A percentile compares a stretch with the other conserved stretches of the same genome.
Conservation (phyloP, 2,797 vertebrate genomes). For the Myiotriccus ornatus region DNA sequence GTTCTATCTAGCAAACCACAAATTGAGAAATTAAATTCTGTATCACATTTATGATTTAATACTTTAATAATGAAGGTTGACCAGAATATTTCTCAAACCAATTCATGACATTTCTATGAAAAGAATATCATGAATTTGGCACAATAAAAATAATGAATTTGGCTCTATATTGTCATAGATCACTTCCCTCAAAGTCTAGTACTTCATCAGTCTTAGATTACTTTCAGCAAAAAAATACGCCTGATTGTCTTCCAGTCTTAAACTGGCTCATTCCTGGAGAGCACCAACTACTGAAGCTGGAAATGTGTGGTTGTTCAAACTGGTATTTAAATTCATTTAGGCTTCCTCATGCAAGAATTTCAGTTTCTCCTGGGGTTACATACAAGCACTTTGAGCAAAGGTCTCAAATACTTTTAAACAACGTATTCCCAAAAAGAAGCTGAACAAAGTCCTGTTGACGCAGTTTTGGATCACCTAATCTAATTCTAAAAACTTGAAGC, state of each 20-base stretch:
- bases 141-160: not conserved
- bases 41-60: not conserved
- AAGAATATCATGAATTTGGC: not conserved
- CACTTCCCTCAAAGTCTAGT: not conserved
- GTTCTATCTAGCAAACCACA: not conserved
- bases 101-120: not conserved
- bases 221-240: not conserved
- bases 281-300: not conserved
- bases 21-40: not conserved
- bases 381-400: not conserved
- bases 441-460: not conserved
- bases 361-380: not conserved
- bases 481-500: not conserved
- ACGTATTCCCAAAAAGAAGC: not conserved
- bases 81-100: not conserved
- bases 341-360: not conserved
- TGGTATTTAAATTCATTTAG: not conserved
- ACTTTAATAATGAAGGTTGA: not conserved
- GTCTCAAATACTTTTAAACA: not conserved
- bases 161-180: not conserved
- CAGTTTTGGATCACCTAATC: not conserved
- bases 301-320: not conserved
- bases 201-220: not conserved
- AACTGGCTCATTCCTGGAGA: not conserved
- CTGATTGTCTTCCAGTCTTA: not conserved